Evolutionary conservation across 1,140 invertebrate species (phyloP), one percentile per base, ranked within the genome.

Genomic region (Apocrypta bakeri): DNA sequence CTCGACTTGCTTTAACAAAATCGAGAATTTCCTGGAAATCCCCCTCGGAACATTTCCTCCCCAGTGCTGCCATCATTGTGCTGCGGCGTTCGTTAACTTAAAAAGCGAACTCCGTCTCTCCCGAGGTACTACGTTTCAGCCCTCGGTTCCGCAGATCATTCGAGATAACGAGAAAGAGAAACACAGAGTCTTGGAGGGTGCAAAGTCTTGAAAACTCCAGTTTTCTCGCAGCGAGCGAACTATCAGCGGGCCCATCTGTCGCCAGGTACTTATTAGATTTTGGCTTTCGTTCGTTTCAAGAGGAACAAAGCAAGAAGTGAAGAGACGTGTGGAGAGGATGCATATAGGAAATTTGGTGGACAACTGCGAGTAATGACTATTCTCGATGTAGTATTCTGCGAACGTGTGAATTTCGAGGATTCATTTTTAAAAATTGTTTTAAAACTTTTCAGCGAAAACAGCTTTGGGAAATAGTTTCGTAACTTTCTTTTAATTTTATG

Each of bases 161-260:
- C 29, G 68, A 61, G 42, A 61, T 3, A 27, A 69, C 6, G 71
- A 24, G 71, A 25, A 40, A 42, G 37, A 72, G 21, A 72, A 40
- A 72, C 21, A 56, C 17, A 2, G 21, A n/a, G 14, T n/a, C 48
- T 56, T 4, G 48, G 14, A 21, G 21, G 48, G 33, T 17, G 37
- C 37, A 42, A 66, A 81, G 61, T 56, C 72, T 29, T 81, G 9
- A 37, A 75, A 75, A 81, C 79, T 81, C 21, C 25, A 31, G 48
- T 56, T 56, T 56, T 56, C n/a, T 56, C 40, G 17, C n/a, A 33
- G 48, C 68, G 29, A n/a, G 68, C 48, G 27, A 75, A 80, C 79
- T 68, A 75, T 66, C 56, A 64, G 72, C 31, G 24, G 7, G 31
- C 24, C 2, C 71, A 6, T 74, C 31, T 64, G 12, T 79, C 17